Evolutionary conservation across 2,888 invertebrate species (phyloP).

Genomic region (Netelia inedita): DNA sequence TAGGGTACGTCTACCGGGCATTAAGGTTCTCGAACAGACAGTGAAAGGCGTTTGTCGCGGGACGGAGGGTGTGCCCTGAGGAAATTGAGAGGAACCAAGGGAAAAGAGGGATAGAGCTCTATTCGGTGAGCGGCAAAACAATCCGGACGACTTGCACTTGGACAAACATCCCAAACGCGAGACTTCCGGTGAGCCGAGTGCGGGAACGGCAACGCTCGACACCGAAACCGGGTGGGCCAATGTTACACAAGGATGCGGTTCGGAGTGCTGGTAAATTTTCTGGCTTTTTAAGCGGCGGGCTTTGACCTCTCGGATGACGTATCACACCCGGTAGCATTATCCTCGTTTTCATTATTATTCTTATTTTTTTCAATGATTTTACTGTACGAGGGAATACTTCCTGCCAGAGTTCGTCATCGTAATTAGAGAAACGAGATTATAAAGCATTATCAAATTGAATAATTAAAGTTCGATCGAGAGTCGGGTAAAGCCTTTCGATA

Average conservation of each 20-base stretch:
- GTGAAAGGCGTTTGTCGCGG: constrained; percentile 22
- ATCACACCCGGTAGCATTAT: neutral
- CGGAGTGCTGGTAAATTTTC: neutral
- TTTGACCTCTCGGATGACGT: constrained; percentile 43
- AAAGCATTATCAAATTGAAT: constrained; percentile 62
- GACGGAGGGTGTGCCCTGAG: constrained; percentile 25
- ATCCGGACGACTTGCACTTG: constrained; percentile 76
- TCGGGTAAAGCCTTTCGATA: constrained; percentile 36
- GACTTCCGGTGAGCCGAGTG: constrained; percentile 73
- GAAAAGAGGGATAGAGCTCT: constrained; percentile 29
- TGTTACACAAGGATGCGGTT: neutral
- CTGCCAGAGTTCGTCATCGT: constrained; percentile 6
- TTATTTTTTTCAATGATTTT: neutral
- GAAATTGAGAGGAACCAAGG: constrained; percentile 69
- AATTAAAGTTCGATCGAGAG: constrained; percentile 66
- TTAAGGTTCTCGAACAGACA: constrained; percentile 53
- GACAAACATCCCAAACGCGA: constrained; percentile 77
- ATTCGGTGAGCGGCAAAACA: constrained; percentile 73
- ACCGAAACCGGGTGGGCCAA: neutral
- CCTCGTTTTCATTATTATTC: neutral
- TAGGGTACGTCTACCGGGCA: constrained; percentile 53
- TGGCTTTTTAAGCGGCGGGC: constrained; percentile 34
- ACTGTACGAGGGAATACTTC: neutral
- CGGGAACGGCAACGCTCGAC: constrained; percentile 1
- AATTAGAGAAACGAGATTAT: constrained; percentile 61